Evolutionary conservation across 2,888 invertebrate genomes (phyloP).

Genomic region (Antheraea yamamai): DNA sequence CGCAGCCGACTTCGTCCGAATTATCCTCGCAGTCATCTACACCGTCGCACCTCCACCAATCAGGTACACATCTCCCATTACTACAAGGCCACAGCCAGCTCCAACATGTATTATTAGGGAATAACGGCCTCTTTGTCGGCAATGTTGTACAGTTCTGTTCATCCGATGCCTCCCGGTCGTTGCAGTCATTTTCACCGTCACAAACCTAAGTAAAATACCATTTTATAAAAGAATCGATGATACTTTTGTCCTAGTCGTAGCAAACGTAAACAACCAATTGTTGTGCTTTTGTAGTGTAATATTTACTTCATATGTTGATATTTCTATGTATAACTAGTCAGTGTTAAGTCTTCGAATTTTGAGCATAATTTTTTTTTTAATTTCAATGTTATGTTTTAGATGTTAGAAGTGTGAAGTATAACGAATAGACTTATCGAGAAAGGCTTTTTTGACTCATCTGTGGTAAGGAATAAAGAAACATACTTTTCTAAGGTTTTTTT

Average conservation of each 20-base stretch:
- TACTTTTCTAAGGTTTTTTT: too few relatives aligned
- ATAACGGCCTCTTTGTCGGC: conserved; percentile 51
- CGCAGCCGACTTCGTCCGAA: conserved; percentile 87
- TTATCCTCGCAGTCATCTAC: conserved; percentile 89
- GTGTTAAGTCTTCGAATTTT: neutral
- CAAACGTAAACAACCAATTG: neutral
- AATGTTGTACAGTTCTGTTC: conserved; percentile 85
- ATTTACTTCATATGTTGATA: neutral
- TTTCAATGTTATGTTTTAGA: too few relatives aligned
- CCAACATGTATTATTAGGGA: conserved; percentile 77
- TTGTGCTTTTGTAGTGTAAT: neutral
- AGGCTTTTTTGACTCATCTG: too few relatives aligned
- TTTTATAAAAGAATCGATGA: neutral
- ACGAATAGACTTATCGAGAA: too few relatives aligned
- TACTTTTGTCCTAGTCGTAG: neutral
- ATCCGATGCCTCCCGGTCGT: conserved; percentile 84
- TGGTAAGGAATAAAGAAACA: too few relatives aligned
- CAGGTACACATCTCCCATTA: conserved; percentile 87
- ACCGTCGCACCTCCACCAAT: conserved; percentile 91
- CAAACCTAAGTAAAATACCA: conserved; percentile 70
- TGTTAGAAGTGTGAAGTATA: too few relatives aligned
- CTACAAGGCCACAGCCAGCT: conserved; percentile 91
- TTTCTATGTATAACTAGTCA: neutral
- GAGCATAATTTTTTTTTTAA: neutral
- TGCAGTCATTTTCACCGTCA: conserved; percentile 88